Evolutionary conservation across 1,140 invertebrate species (phyloP), one percentile per base, ranked within the genome.

Genomic region (Euglossa dilemma): DNA sequence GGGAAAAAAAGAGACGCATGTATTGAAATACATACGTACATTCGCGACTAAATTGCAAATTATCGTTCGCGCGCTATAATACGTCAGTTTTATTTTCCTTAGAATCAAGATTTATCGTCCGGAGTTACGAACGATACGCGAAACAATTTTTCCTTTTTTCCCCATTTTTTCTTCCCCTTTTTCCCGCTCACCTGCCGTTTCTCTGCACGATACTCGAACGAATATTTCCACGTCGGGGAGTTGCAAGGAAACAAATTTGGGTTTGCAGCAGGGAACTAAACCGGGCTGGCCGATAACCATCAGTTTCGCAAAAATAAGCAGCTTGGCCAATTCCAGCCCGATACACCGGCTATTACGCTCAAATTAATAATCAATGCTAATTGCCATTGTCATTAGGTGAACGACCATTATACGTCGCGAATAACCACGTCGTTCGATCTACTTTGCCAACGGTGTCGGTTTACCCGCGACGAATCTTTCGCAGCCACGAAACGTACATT

Each of bases 321-420:
- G 72, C 63, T 76, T 47, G 72, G 52, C 20, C 72, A 76, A 76
- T 76, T 67, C 25, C 73, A 59, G 9, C 23, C 16, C 63, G 73
- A 82, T 82, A 76, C 45, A 57, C 12, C 52, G 54, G 80, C 54
- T 82, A 82, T 82, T 82, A 82, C 80, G 63, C 28, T 82, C 63
- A 82, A 82, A 82, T 82, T 76, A 82, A 82, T 82, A 82, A 82
- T 82, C 80, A 75, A 82, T 82, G 80, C 80, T 82, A 82, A 82
- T 82, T 82, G 73, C 80, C 54, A 82, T 82, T 82, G 80, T 82
- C 80, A 82, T 82, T 82, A 82, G 80, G 72, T 82, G 73, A 59
- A 76, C 80, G 73, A 57, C 80, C 73, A 69, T 82, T 82, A 82
- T 59, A 82, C 66, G 25, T 82, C 56, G 20, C 20, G 71, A 67